These are phyloP conservation scores for Saccopteryx leptura DNA, from an alignment of 2,113 vertebrate genomes.

Conservation along the genomic window DNA sequence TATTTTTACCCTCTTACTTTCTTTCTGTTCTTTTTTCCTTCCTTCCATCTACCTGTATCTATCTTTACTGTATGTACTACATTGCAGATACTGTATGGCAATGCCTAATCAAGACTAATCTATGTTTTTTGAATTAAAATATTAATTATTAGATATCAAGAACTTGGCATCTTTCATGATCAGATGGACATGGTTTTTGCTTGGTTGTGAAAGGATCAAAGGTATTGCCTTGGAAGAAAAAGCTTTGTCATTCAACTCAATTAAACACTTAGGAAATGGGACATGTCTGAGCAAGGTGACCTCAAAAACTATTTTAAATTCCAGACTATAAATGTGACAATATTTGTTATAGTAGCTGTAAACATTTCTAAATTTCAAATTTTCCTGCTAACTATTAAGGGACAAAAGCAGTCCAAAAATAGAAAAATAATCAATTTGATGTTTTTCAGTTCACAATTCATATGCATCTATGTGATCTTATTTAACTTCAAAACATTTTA, in stretches of 20 bases:
- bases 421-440: not conserved
- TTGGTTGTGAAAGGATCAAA: not conserved
- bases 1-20: rapidly evolving
- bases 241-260: not conserved
- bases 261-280: not conserved
- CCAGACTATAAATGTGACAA: not conserved
- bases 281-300: not conserved
- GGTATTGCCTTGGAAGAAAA: not conserved
- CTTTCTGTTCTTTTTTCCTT: not conserved
- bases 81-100: not conserved
- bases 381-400: not conserved
- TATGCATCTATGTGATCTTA: not conserved
- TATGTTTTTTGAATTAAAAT: not conserved
- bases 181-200: not conserved
- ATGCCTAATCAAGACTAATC: not conserved
- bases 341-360: not conserved
- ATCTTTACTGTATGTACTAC: not conserved
- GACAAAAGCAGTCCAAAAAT: not conserved
- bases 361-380: conserved; percentile 19
- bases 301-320: conserved; percentile 18
- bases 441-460: not conserved
- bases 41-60: not conserved
- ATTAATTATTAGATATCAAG: not conserved
- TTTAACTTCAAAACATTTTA: not conserved
- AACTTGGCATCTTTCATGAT: not conserved